A percentile compares a stretch with the other conserved stretches of the same genome.
These are phyloP conservation scores for Zaprionus vittiger DNA, from an alignment of 1,140 invertebrate species.

Conservation along the genomic window DNA sequence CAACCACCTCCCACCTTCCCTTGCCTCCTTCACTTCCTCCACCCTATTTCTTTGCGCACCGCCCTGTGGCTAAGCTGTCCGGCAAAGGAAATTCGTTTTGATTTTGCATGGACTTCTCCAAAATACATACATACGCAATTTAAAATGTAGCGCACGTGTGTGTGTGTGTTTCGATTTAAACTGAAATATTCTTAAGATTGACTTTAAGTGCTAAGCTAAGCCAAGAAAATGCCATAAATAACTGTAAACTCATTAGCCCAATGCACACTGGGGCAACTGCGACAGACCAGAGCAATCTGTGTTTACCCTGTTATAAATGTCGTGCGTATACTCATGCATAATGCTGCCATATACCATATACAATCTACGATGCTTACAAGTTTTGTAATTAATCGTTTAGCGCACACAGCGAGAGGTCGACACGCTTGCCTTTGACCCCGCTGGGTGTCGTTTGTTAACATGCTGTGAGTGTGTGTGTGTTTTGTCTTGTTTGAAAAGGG, in stretches of 20 bases:
- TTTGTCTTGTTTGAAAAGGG: slow-evolving; percentile 12
- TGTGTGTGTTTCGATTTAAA: slow-evolving; percentile 37
- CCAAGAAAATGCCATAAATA: slow-evolving; percentile 26
- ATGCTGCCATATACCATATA: not conserved
- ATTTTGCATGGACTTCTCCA: slow-evolving; percentile 73
- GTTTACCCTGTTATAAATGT: slow-evolving; percentile 25
- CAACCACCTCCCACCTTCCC: not conserved
- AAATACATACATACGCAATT: slow-evolving; percentile 66
- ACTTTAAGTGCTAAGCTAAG: slow-evolving; percentile 28
- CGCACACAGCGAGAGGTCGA: slow-evolving; percentile 42
- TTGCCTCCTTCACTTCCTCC: not conserved
- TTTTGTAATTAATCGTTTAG: slow-evolving; percentile 35
- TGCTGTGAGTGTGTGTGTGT: slow-evolving; percentile 11
- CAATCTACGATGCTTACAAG: not conserved
- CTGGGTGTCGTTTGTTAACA: slow-evolving; percentile 25
- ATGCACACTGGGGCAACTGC: slow-evolving; percentile 21
- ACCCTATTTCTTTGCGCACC: not conserved
- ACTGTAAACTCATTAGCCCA: slow-evolving; percentile 28
- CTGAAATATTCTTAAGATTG: slow-evolving; percentile 9
- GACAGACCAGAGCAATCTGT: not conserved
- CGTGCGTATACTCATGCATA: not conserved
- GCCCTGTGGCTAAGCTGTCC: slow-evolving; percentile 62
- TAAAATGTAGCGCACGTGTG: slow-evolving; percentile 70
- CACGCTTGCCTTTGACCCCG: slow-evolving; percentile 45
- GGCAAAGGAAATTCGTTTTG: slow-evolving; percentile 70